These are phyloP conservation scores for Mesoligia furuncula DNA, from an alignment of 2,888 invertebrate genomes.

Conservation along the genomic window DNA sequence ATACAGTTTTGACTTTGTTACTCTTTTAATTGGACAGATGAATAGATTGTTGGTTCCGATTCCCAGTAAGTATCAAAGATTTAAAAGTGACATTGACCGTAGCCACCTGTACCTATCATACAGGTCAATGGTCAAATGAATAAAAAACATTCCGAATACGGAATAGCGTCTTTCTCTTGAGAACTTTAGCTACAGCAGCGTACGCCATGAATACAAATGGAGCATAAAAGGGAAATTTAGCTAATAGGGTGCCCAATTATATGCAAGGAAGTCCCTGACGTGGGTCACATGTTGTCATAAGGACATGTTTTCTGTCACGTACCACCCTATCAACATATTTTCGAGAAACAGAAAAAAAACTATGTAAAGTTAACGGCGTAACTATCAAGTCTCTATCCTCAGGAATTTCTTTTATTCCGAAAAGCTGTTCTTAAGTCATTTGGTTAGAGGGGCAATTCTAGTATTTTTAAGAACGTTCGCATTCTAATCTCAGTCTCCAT, in stretches of 20 bases:
- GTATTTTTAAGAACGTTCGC: background rate
- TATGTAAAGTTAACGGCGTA: background rate
- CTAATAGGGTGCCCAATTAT: slow-evolving; percentile 52
- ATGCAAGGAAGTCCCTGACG: slow-evolving; percentile 30
- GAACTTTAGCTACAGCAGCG: background rate
- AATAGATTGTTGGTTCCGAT: slow-evolving; percentile 3
- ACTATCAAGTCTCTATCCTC: background rate
- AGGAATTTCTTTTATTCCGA: background rate
- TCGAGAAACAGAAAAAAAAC: slow-evolving; percentile 3
- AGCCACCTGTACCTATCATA: slow-evolving; percentile 1
- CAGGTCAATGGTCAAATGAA: slow-evolving; percentile 41
- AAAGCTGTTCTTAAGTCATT: background rate
- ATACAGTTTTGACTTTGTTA: background rate
- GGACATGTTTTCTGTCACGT: slow-evolving; percentile 14
- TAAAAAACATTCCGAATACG: slow-evolving; percentile 22
- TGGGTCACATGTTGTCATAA: slow-evolving; percentile 20
- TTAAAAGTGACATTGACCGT: slow-evolving; percentile 35
- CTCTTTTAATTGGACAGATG: background rate
- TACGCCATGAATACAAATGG: slow-evolving; percentile 52
- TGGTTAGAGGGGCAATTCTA: background rate
- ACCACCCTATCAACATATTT: slow-evolving; percentile 17
- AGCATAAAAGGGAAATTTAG: slow-evolving; percentile 29
- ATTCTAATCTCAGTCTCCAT: background rate
- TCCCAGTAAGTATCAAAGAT: background rate
- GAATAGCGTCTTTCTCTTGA: slow-evolving; percentile 21